phyloP scores from a whole-genome alignment of 2,888 invertebrate species.

The Aricia artaxerxes region DNA sequence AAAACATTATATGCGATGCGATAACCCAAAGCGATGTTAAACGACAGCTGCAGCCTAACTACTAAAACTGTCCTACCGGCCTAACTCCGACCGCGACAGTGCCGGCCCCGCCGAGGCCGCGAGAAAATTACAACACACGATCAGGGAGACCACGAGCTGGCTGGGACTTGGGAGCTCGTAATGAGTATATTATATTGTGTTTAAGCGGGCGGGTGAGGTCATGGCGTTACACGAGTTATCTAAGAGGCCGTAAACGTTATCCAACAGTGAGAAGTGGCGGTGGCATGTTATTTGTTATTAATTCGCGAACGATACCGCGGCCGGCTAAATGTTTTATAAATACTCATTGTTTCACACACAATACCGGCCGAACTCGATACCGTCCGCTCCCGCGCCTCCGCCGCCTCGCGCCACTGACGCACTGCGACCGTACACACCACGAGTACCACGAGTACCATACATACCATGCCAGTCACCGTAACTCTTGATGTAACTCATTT shows the following conservation, averaged over 20 bases:
- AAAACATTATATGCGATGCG: no score
- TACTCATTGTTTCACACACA: constrained; percentile 80
- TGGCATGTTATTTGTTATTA: constrained; percentile 81
- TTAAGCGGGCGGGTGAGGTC: background rate
- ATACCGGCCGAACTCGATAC: constrained; percentile 71
- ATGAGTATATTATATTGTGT: background rate
- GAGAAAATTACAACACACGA: no score
- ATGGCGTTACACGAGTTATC: constrained; percentile 14
- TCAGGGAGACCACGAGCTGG: no score
- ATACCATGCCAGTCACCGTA: background rate
- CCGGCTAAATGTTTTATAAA: constrained; percentile 78
- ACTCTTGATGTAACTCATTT: no score
- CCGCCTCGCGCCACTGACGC: constrained; percentile 60
- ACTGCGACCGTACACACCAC: constrained; percentile 48
- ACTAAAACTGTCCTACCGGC: no score
- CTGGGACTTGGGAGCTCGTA: background rate
- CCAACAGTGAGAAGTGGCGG: constrained; percentile 59
- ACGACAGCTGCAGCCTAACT: no score
- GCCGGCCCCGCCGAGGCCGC: no score
- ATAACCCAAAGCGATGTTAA: no score
- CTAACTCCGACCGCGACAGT: no score
- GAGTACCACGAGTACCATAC: no score
- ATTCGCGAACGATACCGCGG: constrained; percentile 79
- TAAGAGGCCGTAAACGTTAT: constrained; percentile 47
- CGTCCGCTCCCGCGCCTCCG: constrained; percentile 54